Evolutionary conservation across 2,113 vertebrate genomes (phyloP).

Genomic region (Paramormyrops kingsleyae): DNA sequence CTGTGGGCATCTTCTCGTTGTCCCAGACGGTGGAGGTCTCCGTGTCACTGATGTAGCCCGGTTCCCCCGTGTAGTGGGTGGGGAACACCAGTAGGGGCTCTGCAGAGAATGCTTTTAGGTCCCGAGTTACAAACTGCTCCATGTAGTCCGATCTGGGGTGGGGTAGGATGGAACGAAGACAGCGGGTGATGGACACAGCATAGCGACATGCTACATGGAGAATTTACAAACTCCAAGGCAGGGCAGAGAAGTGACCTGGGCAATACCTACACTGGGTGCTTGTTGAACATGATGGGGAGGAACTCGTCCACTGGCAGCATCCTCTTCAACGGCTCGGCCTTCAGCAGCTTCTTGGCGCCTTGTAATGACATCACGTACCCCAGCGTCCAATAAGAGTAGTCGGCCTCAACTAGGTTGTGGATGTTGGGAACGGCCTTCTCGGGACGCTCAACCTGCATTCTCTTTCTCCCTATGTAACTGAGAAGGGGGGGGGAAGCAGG

Average conservation of each 20-base stretch:
- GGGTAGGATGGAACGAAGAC: neutral
- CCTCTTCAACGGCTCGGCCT: slow-evolving; percentile 66
- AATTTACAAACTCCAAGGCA: neutral
- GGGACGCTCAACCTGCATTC: slow-evolving; percentile 82
- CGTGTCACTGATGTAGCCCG: slow-evolving; percentile 84
- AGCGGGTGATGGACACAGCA: neutral
- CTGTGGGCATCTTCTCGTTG: slow-evolving; percentile 70
- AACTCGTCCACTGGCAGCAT: slow-evolving; percentile 88
- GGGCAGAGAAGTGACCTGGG: neutral
- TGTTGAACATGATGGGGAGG: slow-evolving; percentile 85
- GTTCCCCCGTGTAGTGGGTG: slow-evolving; percentile 82
- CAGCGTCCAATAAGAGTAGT: slow-evolving; percentile 90
- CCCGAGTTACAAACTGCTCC: slow-evolving; percentile 70
- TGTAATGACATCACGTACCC: slow-evolving; percentile 79
- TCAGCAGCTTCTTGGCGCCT: slow-evolving; percentile 78
- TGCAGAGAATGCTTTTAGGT: slow-evolving; percentile 78
- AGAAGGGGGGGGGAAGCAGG: neutral
- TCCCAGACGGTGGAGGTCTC: slow-evolving; percentile 90
- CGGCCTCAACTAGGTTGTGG: slow-evolving; percentile 79
- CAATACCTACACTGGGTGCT: slow-evolving; percentile 80
- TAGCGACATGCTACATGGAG: neutral
- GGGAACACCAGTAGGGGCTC: slow-evolving; percentile 84
- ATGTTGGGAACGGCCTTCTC: slow-evolving; percentile 78
- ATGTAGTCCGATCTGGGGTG: slow-evolving; percentile 72
- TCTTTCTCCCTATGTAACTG: slow-evolving; percentile 85